Percentiles rank a stretch among this genome's conserved stretches.
These are phyloP conservation scores for Eurois occulta DNA, from an alignment of 2,888 invertebrate genomes.

Conservation along the genomic window DNA sequence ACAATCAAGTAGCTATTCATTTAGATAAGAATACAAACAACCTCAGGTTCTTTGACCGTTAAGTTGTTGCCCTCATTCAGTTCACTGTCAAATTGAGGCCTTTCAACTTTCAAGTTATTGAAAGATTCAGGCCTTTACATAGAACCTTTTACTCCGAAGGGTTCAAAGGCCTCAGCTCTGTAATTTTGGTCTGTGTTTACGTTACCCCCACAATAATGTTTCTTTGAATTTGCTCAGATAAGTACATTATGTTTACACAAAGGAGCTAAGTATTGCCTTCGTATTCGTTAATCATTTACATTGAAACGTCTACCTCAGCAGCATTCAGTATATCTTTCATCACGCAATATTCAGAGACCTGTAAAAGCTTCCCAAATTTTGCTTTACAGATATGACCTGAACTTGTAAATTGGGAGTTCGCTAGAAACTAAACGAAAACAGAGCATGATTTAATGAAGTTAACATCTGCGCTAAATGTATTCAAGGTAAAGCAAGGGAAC, in stretches of 20 bases:
- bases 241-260: constrained; percentile 34
- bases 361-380: background rate
- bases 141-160: constrained; percentile 21
- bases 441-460: constrained; percentile 29
- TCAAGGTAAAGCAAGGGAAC: constrained; percentile 23
- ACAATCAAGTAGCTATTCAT: constrained; percentile 36
- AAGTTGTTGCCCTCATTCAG: constrained; percentile 38
- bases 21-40: constrained; percentile 29
- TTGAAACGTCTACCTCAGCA: constrained; percentile 27
- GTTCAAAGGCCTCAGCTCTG: constrained; percentile 53
- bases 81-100: constrained; percentile 34
- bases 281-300: constrained; percentile 36
- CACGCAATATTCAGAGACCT: constrained; percentile 22
- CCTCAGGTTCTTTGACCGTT: constrained; percentile 51
- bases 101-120: constrained; percentile 54
- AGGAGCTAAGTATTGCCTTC: constrained; percentile 35
- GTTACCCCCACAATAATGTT: constrained; percentile 15
- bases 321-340: background rate
- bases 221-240: constrained; percentile 29
- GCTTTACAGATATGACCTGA: background rate
- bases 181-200: constrained; percentile 25
- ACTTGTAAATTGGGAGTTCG: background rate
- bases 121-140: constrained; percentile 30
- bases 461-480: constrained; percentile 19
- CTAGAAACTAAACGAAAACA: constrained; percentile 19